Conservation (phyloP, 2,888 invertebrate genomes). For the Sesia apiformis region DNA sequence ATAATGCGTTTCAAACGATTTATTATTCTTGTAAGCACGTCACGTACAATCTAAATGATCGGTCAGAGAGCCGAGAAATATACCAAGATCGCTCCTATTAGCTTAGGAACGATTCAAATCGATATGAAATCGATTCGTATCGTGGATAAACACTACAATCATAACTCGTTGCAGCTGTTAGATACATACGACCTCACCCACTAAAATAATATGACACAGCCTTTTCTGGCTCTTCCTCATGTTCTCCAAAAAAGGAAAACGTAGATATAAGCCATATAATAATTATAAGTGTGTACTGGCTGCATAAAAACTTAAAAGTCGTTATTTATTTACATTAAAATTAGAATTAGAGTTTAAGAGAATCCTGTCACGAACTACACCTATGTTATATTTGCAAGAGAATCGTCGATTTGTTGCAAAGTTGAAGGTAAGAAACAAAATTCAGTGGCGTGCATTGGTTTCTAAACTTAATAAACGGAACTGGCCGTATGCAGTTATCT, state of each 20-base stretch:
- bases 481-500: too few relatives aligned
- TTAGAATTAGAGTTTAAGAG: too few relatives aligned
- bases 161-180: conserved; percentile 63
- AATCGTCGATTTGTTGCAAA: too few relatives aligned
- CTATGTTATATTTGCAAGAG: too few relatives aligned
- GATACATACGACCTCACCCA: conserved; percentile 65
- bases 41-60: conserved; percentile 67
- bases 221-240: conserved; percentile 58
- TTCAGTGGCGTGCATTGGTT: too few relatives aligned
- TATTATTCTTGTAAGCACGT: conserved; percentile 64
- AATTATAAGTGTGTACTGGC: conserved; percentile 44
- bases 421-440: too few relatives aligned
- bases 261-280: conserved; percentile 43
- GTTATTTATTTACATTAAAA: neutral
- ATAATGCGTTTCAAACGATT: conserved; percentile 68
- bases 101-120: conserved; percentile 60
- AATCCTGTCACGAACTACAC: too few relatives aligned
- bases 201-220: conserved; percentile 75
- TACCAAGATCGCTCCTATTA: conserved; percentile 64
- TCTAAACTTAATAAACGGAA: too few relatives aligned
- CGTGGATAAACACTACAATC: conserved; percentile 69
- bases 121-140: conserved; percentile 65
- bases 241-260: conserved; percentile 52
- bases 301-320: conserved; percentile 21
- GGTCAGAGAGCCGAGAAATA: conserved; percentile 62